Evolutionary conservation across 2,888 invertebrate genomes (phyloP), one percentile per base, ranked within the genome.

Genomic region (Alviniconcha strummeri): DNA sequence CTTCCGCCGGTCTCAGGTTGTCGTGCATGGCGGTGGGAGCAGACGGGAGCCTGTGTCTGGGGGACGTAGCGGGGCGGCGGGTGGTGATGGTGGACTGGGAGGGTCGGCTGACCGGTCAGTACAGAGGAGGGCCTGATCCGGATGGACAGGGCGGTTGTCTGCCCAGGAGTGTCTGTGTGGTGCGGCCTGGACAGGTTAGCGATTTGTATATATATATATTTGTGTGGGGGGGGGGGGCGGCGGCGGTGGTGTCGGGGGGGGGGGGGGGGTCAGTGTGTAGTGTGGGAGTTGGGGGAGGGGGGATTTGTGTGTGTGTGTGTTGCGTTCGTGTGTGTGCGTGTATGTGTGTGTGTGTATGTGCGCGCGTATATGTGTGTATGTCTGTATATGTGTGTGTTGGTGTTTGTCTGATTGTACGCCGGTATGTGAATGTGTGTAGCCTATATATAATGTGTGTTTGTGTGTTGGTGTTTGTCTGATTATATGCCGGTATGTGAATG

Each of bases 1-100:
- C 78, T 17, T 75, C 17, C 64, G 0, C 17, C 36, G 19, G 57
- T n/a, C 74, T 81, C 52, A 72, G 74, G 77, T 64, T 82, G 74
- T 69, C 83, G 5, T 75, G 83, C 60, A 64, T 85, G 75, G 81
- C 83, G 54, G 81, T 81, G 36, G 83, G 81, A 6, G n/a, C 78
- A n/a, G 79, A 57, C 36, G 85, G 85, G 1, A 64, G 81, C 9
- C 67, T 83, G 36, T 83, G 69, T 54, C 5, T 85, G 69, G 83
- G 83, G 54, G 81, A 81, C 15, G 60, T 36, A 1, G 74, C 36
- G 7, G 69, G 75, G 13, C 77, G 69, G 4, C 55, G 80, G 60
- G 17, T 85, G 15, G 36, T 81, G 67, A 72, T 85, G 15, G 64
- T 83, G 54, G 77, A 80, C 36, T 17, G 57, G 13, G 64, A 60